Evolutionary conservation across 2,888 invertebrate species (phyloP).

Genomic region (Digitonthophagus gazella): DNA sequence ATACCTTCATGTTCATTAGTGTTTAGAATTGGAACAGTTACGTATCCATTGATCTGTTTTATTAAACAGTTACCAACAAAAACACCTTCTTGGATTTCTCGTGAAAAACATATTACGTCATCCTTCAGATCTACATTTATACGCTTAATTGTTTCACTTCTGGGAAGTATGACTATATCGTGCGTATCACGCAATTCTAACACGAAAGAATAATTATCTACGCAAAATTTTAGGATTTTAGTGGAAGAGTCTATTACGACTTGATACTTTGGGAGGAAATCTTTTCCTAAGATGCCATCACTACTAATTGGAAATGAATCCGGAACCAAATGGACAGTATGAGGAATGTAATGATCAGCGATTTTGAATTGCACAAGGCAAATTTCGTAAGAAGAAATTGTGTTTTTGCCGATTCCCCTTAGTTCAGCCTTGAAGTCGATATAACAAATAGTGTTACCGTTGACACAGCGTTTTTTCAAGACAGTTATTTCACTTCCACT

Average conservation of each 20-base stretch:
- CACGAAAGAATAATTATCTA: neutral
- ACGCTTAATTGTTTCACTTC: neutral
- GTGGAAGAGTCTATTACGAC: neutral
- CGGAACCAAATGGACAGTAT: neutral
- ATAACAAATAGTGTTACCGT: slow-evolving; percentile 6
- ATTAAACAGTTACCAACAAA: slow-evolving; percentile 3
- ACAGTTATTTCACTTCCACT: slow-evolving; percentile 8
- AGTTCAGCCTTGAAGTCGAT: slow-evolving; percentile 8
- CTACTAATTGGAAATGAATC: slow-evolving; percentile 11
- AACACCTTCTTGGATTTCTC: slow-evolving; percentile 4
- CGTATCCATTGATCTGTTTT: neutral
- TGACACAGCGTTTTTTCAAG: neutral
- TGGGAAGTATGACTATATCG: neutral
- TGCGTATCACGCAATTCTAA: neutral
- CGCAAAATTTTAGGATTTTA: slow-evolving; percentile 1
- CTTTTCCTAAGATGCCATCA: slow-evolving; percentile 11
- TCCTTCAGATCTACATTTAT: neutral
- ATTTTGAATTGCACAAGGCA: neutral
- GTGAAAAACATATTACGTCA: neutral
- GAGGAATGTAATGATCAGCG: neutral
- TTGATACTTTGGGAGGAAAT: slow-evolving; percentile 8
- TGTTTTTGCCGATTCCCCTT: slow-evolving; percentile 1
- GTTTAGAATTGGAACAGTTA: slow-evolving; percentile 1
- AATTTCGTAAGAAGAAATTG: slow-evolving; percentile 3
- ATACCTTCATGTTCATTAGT: slow-evolving; percentile 5